A percentile compares a stretch with the other conserved stretches of the same genome.
phyloP scores from a whole-genome alignment of 2,888 invertebrate genomes.

The Stenodera caucasica region DNA sequence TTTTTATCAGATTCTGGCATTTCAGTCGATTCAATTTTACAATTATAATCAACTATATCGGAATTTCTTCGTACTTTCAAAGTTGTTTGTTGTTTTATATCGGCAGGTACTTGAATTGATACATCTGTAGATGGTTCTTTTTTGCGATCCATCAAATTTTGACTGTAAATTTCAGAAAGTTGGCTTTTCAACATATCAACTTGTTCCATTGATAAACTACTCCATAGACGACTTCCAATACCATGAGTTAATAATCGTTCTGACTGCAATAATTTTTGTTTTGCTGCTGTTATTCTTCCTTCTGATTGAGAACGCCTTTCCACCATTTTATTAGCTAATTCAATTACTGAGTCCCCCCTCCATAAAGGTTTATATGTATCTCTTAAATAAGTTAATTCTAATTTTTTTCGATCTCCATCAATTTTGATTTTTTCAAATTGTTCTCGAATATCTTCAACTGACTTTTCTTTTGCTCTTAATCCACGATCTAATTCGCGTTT shows the following conservation, averaged over 20 bases:
- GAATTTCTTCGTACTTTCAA: slow-evolving; percentile 57
- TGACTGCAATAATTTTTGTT: slow-evolving; percentile 35
- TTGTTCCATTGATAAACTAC: slow-evolving; percentile 82
- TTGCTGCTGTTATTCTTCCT: slow-evolving; percentile 47
- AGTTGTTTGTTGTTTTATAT: slow-evolving; percentile 25
- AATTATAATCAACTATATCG: too few relatives aligned
- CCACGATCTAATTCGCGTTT: slow-evolving; percentile 73
- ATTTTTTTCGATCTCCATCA: slow-evolving; percentile 56
- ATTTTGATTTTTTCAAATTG: slow-evolving; percentile 69
- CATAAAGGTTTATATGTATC: slow-evolving; percentile 80
- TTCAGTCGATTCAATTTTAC: too few relatives aligned
- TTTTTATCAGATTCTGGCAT: slow-evolving; percentile 70
- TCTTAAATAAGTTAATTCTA: slow-evolving; percentile 57
- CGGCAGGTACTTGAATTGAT: slow-evolving; percentile 63
- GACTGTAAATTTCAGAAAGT: slow-evolving; percentile 77
- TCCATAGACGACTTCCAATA: slow-evolving; percentile 77
- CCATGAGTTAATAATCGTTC: slow-evolving; percentile 58
- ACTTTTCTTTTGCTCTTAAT: slow-evolving; percentile 79
- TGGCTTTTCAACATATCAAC: slow-evolving; percentile 78
- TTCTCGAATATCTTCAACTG: slow-evolving; percentile 82
- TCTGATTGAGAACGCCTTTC: slow-evolving; percentile 61
- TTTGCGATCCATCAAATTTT: slow-evolving; percentile 44
- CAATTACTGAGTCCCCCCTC: slow-evolving; percentile 81
- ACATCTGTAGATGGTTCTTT: slow-evolving; percentile 57
- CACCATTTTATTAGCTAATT: slow-evolving; percentile 73